Evolutionary conservation across 1,140 invertebrate genomes (phyloP).

Genomic region (Triops cancriformis): DNA sequence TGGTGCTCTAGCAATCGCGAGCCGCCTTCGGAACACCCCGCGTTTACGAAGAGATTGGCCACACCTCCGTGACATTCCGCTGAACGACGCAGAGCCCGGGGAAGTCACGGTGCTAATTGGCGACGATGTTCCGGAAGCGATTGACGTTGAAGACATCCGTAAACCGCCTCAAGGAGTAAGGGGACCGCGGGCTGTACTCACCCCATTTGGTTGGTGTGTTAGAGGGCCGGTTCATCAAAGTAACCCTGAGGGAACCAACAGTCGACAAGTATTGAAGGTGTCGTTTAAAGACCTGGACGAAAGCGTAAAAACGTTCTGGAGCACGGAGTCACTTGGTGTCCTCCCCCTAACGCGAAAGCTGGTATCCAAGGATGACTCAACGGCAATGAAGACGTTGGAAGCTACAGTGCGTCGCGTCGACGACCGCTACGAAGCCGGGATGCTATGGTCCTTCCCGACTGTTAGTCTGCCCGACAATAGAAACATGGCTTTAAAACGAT

Average conservation of each 20-base stretch:
- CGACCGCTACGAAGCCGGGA: too few relatives aligned
- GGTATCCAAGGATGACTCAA: not conserved
- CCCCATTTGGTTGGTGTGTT: too few relatives aligned
- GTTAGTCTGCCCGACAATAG: too few relatives aligned
- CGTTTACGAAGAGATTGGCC: too few relatives aligned
- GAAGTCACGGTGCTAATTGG: constrained; percentile 19
- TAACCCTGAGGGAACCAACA: not conserved
- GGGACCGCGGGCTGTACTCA: constrained; percentile 12
- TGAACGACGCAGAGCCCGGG: not conserved
- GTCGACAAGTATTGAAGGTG: not conserved
- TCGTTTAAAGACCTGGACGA: not conserved
- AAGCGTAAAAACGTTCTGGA: not conserved
- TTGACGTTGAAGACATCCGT: not conserved
- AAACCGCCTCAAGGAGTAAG: constrained; percentile 13
- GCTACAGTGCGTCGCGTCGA: not conserved
- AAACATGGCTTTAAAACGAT: too few relatives aligned
- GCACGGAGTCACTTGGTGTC: not conserved
- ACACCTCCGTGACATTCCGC: not conserved
- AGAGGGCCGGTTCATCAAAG: not conserved
- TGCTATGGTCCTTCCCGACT: too few relatives aligned
- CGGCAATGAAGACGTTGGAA: not conserved
- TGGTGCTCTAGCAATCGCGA: not conserved
- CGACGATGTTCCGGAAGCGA: not conserved
- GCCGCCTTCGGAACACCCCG: not conserved
- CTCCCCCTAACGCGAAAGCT: not conserved